Evolutionary conservation across 2,113 vertebrate species (phyloP).

Genomic region (Tiliqua scincoides): DNA sequence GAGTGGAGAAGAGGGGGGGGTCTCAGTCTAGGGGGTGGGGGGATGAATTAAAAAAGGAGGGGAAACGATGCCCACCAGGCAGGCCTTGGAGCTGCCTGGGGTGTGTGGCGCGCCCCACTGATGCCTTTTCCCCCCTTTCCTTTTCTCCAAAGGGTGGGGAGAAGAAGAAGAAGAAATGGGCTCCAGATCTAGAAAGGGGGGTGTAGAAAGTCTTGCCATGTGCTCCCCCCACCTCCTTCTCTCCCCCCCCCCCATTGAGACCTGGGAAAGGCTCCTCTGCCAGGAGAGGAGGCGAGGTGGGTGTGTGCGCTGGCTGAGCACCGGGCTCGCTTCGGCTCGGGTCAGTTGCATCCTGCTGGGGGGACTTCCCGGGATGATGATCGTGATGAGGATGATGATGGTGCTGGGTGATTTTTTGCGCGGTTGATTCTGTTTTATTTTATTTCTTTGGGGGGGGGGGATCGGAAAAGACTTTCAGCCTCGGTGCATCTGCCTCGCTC

Average conservation of each 20-base stretch:
- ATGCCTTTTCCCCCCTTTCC: background rate
- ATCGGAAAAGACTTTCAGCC: background rate
- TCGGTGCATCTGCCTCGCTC: background rate
- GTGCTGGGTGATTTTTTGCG: background rate
- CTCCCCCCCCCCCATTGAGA: no score
- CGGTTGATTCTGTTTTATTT: background rate
- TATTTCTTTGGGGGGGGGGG: background rate
- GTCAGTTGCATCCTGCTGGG: background rate
- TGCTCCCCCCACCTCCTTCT: background rate
- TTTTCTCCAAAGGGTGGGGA: background rate
- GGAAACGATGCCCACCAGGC: background rate
- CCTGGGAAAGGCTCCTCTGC: background rate
- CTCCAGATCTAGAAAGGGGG: background rate
- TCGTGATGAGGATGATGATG: no score
- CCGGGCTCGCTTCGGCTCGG: background rate
- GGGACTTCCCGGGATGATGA: background rate
- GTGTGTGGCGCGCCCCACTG: background rate
- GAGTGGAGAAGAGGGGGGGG: background rate
- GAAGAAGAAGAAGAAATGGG: no score
- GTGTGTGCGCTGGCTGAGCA: background rate
- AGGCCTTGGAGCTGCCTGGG: background rate
- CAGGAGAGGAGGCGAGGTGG: background rate
- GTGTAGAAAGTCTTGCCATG: background rate
- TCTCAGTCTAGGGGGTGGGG: background rate
- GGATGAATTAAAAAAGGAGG: background rate